Conservation (phyloP, 2,888 invertebrate genomes). For the Platerodrilus igneus region DNA sequence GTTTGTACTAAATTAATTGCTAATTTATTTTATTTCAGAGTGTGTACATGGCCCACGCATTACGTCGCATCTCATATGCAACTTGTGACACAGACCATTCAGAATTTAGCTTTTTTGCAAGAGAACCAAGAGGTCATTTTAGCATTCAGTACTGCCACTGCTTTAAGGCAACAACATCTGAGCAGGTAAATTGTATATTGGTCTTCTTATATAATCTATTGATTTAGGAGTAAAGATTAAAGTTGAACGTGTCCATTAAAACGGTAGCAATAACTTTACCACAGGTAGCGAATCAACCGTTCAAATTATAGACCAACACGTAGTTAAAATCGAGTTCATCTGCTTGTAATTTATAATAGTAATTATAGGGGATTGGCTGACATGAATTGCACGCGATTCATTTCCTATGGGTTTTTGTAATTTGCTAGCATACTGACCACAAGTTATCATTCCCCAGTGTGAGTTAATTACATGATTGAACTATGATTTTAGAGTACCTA, state of each 20-base stretch:
- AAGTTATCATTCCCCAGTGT: too few species aligned
- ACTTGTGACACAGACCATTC: slow-evolving; percentile 76
- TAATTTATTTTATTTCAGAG: slow-evolving; percentile 52
- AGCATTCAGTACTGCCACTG: slow-evolving; percentile 76
- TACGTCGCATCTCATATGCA: slow-evolving; percentile 80
- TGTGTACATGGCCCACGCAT: slow-evolving; percentile 78
- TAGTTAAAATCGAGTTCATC: slow-evolving; percentile 36
- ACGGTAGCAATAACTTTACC: slow-evolving; percentile 22
- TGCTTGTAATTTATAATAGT: slow-evolving; percentile 37
- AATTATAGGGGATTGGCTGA: slow-evolving; percentile 25
- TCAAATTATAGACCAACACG: slow-evolving; percentile 39
- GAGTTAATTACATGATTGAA: too few species aligned
- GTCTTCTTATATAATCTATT: slow-evolving; percentile 8
- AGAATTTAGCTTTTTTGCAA: slow-evolving; percentile 75
- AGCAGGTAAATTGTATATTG: too few species aligned
- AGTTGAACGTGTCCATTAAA: slow-evolving; percentile 16
- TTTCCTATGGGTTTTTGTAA: too few species aligned
- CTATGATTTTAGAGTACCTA: too few species aligned
- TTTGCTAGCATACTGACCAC: too few species aligned
- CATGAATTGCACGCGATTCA: slow-evolving; percentile 23
- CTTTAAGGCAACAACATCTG: slow-evolving; percentile 69
- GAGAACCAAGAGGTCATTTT: slow-evolving; percentile 64
- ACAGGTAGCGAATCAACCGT: slow-evolving; percentile 36
- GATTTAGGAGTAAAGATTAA: slow-evolving; percentile 1
- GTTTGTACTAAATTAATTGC: slow-evolving; percentile 11